Conservation (phyloP, 1,140 invertebrate species). For the Drosophila grimshawi region DNA sequence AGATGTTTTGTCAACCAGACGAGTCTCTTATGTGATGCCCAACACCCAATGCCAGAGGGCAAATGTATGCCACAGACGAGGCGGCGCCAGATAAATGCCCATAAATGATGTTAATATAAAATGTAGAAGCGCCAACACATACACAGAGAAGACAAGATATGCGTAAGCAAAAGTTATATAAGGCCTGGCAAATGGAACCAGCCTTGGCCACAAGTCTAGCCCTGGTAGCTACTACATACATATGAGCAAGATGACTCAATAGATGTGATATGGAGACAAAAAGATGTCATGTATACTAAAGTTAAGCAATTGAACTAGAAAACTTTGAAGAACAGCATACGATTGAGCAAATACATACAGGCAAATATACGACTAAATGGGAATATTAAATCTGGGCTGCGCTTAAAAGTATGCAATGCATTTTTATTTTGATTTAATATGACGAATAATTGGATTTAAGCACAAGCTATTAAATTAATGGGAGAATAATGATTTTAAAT, state of each 20-base stretch:
- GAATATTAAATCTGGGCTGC: not conserved
- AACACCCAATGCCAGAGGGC: conserved; percentile 11
- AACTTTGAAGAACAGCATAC: too few relatives aligned
- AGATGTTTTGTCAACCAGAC: not conserved
- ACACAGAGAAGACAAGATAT: conserved; percentile 24
- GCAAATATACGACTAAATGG: not conserved
- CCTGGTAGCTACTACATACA: not conserved
- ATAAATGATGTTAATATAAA: conserved; percentile 67
- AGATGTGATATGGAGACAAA: not conserved
- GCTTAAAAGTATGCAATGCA: not conserved
- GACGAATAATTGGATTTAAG: not conserved
- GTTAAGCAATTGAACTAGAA: not conserved
- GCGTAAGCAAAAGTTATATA: conserved; percentile 35
- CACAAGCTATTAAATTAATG: not conserved
- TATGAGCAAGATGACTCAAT: not conserved
- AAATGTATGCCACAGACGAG: conserved; percentile 57
- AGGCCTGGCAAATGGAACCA: conserved; percentile 21
- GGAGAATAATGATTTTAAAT: not conserved
- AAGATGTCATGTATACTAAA: not conserved
- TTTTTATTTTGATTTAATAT: not conserved
- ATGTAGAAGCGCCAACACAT: conserved; percentile 31
- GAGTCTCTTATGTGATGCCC: not conserved
- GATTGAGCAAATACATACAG: not conserved
- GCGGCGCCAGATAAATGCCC: conserved; percentile 74
- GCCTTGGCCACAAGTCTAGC: not conserved